Evolutionary conservation across 2,888 invertebrate species (phyloP), one percentile per base, ranked within the genome.

Genomic region (Metacarcinus magister): DNA sequence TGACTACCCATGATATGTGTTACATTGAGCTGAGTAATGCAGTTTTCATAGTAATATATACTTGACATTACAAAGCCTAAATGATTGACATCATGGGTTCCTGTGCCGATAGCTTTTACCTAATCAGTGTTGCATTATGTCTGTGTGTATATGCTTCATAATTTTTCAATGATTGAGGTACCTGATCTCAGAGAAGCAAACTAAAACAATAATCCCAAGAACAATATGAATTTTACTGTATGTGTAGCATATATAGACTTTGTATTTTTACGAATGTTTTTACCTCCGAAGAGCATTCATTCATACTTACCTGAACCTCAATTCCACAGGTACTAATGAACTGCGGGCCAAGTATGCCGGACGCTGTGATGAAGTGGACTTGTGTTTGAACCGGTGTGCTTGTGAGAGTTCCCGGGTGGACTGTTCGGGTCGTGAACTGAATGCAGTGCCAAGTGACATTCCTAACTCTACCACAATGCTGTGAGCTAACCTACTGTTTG

Each of bases 371-470:
- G 95, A 94, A 13, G 96, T 94, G 46, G 95, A 96, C 23, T 87
- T 90, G 23, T 97, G 97, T 54, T 97, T 97, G 16, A 82, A 87
- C 16, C 48, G 90, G 87, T 97, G 97, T 90, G 94, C 32, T 39
- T 97, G 97, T 92, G 96, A 96, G n/a, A 97, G 96, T 10, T 87
- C 96, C 8, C 32, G 96, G 43, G 96, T 97, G 0, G 97, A 97
- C 94, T 97, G 97, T 60, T 97, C 97, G 0, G 97, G 97, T 19
- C 95, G 96, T 16, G 96, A 96, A 16, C 96, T 97, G n/a, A 95
- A 94, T 16, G 13, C 87, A 23, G 67, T 96, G 19, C 97, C 97
- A 4, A 60, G 32, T 8, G 94, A 96, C 87, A 39, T 97, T 16
- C 96, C 97, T 0, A 39, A 95, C 13, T 23, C 96, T 39, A 96